Conservation (phyloP, 2,888 invertebrate genomes). For the Lycaena phlaeas region DNA sequence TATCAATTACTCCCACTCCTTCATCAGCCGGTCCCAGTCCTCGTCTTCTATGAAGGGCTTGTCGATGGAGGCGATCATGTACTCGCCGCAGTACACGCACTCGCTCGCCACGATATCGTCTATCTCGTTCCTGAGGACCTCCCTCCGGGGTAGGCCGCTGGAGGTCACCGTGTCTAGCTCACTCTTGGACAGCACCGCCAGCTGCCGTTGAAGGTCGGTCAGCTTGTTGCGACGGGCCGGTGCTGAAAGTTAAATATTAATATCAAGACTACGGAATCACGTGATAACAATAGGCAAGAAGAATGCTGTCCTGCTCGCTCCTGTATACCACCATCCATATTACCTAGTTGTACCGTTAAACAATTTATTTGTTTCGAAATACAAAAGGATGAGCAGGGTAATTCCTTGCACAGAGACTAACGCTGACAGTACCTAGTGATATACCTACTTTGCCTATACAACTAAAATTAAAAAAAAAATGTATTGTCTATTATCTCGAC, state of each 20-base stretch:
- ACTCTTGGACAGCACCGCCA: slow-evolving; percentile 66
- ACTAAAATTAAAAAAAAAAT: no score
- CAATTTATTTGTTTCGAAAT: no score
- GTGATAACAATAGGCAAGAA: no score
- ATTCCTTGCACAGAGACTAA: no score
- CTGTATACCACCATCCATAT: no score
- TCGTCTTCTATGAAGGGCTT: slow-evolving; percentile 89
- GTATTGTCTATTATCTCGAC: no score
- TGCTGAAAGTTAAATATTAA: slow-evolving; percentile 35
- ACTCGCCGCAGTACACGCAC: slow-evolving; percentile 93
- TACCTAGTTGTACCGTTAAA: no score
- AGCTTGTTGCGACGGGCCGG: slow-evolving; percentile 74
- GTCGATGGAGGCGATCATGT: slow-evolving; percentile 92
- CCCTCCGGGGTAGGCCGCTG: slow-evolving; percentile 68
- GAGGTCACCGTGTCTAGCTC: slow-evolving; percentile 54
- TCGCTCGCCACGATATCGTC: slow-evolving; percentile 93
- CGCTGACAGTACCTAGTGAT: no score
- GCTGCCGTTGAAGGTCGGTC: slow-evolving; percentile 75
- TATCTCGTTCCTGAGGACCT: slow-evolving; percentile 83
- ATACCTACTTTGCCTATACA: no score
- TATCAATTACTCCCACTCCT: slow-evolving; percentile 83
- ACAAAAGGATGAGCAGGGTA: no score
- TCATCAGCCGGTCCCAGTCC: slow-evolving; percentile 86
- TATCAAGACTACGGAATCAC: no score
- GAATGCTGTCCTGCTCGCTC: no score